Base-by-base conservation (phyloP, 2,888 invertebrate genomes). In the Agonopterix subpropinquella region DNA sequence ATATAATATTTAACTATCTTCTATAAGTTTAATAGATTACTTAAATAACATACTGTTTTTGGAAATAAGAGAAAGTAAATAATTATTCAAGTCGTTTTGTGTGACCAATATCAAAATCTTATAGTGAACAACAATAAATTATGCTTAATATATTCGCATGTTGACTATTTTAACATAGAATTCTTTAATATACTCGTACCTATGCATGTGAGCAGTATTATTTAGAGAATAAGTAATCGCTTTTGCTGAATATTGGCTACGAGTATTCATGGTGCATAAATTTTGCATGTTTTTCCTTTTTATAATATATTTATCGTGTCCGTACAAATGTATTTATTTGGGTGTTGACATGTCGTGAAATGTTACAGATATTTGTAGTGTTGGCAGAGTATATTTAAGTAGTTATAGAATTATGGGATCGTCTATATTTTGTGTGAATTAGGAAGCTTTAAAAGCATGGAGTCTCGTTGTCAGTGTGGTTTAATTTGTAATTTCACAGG, bases 131-230 rank as follows among this genome's bases (percentile, higher is more conserved):
- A 28, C 28, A 28, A 4, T n/a, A n/a, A n/a, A n/a, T 28, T 5
- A 5, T 28, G 28, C 28, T 1, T 28, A 7, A 28, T 28, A 28
- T 28, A 28, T 28, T 28, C 2, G 28, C 55, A 67, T 73, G 73
- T 80, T 79, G 75, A 77, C 76, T 77, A 77, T 80, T 71, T 78
- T 62, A 73, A 80, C 70, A 80, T 81, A 78, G 77, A 77, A 66
- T 74, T 65, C 62, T 61, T 60, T 56, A 13, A 55, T 55, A 49
- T 65, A 58, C 11, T 39, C 11, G 11, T 59, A 64, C 65, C 67
- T 64, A 62, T 74, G 81, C 80, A 82, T 78, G 83, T 69, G 64
- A 78, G 78, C 81, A 83, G 83, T 83, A 83, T 82, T 84, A 83
- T 73, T 68, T 75, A 74, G 66, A 60, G 52, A 57, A 62, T 57